phyloP scores from a whole-genome alignment of 1,140 invertebrate species.

The Aphelenchoides besseyi region DNA sequence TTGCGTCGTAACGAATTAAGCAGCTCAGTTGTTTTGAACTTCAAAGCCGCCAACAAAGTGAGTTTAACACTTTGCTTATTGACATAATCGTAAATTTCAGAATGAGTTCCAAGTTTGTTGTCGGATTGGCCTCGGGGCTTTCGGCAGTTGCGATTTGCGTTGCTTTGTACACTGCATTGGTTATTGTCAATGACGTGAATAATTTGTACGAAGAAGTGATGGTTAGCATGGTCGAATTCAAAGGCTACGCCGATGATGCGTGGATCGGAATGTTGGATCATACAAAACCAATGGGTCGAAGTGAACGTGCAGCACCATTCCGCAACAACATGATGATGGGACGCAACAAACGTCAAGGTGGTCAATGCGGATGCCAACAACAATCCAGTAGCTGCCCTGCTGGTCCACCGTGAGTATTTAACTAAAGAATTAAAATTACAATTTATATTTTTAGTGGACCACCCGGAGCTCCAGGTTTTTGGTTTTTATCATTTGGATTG shows the following conservation, averaged over 20 bases:
- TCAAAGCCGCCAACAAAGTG: not conserved
- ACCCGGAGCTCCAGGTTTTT: not conserved
- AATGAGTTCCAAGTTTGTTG: not conserved
- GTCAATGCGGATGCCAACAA: not conserved
- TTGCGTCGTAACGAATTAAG: not conserved
- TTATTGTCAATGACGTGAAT: slow-evolving; percentile 16
- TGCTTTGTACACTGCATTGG: not conserved
- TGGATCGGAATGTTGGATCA: slow-evolving; percentile 6
- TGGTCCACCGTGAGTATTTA: slow-evolving; percentile 4
- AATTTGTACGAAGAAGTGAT: slow-evolving; percentile 18
- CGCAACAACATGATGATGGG: not conserved
- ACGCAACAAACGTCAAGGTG: not conserved
- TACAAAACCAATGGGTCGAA: not conserved
- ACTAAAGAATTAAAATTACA: not conserved
- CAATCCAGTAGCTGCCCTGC: not conserved
- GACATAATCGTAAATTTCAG: not conserved
- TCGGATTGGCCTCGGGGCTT: not conserved
- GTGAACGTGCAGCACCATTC: not conserved
- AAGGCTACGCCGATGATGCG: not conserved
- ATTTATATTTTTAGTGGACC: not conserved
- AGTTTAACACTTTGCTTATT: not conserved
- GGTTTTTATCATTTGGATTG: not conserved
- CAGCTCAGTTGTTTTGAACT: not conserved
- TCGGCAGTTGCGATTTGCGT: not conserved
- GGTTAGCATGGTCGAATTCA: slow-evolving; percentile 16